A percentile compares a stretch with the other conserved stretches of the same genome.
These are phyloP conservation scores for Uria aalge DNA, from an alignment of 2,113 vertebrate genomes.

Conservation along the genomic window DNA sequence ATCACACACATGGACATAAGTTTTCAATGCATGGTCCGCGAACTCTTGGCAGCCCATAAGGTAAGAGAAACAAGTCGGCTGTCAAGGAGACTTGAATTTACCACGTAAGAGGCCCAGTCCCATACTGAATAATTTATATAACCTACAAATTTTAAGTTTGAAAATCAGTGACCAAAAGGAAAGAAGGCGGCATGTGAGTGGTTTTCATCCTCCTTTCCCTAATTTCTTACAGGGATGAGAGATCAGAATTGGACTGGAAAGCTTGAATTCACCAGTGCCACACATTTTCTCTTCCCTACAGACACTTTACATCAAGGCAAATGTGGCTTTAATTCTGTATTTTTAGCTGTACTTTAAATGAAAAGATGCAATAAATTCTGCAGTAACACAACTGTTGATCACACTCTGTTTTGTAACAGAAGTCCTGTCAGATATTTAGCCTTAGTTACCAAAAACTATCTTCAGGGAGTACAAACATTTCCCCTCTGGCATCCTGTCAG, in stretches of 20 bases:
- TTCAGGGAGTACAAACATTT: constrained; percentile 71
- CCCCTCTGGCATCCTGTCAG: constrained; percentile 69
- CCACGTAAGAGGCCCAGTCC: not conserved
- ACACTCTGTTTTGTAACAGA: constrained; percentile 22
- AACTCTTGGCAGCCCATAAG: not conserved
- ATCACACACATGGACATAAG: not conserved
- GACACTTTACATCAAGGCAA: not conserved
- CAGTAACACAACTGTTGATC: constrained; percentile 41
- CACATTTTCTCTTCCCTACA: not conserved
- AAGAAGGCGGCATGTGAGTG: not conserved
- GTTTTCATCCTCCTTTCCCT: not conserved
- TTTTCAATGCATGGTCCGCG: not conserved
- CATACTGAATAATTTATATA: not conserved
- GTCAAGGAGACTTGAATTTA: constrained; percentile 3
- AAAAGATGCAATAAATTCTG: constrained; percentile 6
- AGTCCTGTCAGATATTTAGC: constrained; percentile 68
- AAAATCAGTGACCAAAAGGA: not conserved
- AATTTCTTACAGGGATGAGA: not conserved
- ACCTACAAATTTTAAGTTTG: not conserved
- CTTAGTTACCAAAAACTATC: constrained; percentile 64
- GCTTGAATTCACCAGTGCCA: not conserved
- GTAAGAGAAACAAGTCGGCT: not conserved
- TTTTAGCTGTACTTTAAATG: constrained; percentile 19
- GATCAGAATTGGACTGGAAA: not conserved
- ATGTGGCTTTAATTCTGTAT: not conserved